Evolutionary conservation across 2,888 invertebrate species (phyloP).

Genomic region (Magallana nippona): DNA sequence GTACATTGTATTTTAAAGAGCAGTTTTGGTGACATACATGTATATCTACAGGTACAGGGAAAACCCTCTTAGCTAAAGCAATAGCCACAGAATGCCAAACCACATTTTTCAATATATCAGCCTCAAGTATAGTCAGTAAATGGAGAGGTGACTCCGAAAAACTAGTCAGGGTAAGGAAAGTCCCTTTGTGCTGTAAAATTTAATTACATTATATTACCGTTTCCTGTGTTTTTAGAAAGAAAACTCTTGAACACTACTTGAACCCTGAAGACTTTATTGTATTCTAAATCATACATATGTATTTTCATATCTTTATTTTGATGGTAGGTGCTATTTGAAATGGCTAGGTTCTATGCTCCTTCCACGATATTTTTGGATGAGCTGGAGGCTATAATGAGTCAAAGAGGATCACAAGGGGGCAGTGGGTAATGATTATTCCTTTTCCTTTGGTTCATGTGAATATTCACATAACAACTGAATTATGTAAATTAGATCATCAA

Average conservation of each 20-base stretch:
- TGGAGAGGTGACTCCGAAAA: conserved; percentile 98
- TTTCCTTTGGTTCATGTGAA: too few species aligned
- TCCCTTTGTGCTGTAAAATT: background rate
- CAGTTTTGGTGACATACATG: too few species aligned
- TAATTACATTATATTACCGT: background rate
- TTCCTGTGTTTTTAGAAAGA: too few species aligned
- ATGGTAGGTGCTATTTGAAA: conserved; percentile 89
- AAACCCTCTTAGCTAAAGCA: conserved; percentile 93
- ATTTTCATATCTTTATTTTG: background rate
- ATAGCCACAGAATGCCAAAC: conserved; percentile 89
- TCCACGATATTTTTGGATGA: conserved; percentile 96
- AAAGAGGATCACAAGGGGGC: conserved; percentile 79
- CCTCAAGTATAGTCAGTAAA: conserved; percentile 94
- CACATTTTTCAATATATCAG: conserved; percentile 94
- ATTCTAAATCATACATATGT: too few species aligned
- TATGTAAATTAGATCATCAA: too few species aligned
- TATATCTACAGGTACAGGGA: conserved; percentile 82
- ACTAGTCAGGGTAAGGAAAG: conserved; percentile 86
- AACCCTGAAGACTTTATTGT: too few species aligned
- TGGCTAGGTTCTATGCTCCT: conserved; percentile 91
- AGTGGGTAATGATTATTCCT: conserved; percentile 62
- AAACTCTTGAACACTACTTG: too few species aligned
- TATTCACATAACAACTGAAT: too few species aligned
- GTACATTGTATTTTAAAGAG: background rate
- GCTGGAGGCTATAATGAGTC: conserved; percentile 90